Conservation (phyloP, 2,888 invertebrate species). For the Xestia xanthographa region DNA sequence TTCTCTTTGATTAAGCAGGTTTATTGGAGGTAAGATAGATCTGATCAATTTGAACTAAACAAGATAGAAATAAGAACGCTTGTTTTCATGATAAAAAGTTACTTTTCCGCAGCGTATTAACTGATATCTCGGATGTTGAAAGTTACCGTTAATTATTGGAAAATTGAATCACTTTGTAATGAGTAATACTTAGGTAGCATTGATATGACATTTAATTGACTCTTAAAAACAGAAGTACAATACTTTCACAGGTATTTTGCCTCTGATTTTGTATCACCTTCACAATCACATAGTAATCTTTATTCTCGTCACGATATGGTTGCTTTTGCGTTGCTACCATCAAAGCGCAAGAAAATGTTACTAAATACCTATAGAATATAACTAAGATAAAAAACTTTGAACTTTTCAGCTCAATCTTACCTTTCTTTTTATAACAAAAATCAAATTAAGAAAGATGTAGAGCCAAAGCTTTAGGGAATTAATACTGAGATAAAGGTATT, state of each 20-base stretch:
- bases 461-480: conserved; percentile 12
- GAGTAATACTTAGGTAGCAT: no score
- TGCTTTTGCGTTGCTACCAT: no score
- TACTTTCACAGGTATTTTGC: no score
- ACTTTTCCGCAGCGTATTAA: not conserved
- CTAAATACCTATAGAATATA: not conserved
- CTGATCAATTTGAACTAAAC: no score
- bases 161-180: no score
- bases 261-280: not conserved
- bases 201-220: no score
- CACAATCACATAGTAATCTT: no score
- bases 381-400: not conserved
- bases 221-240: no score
- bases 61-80: not conserved
- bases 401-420: conserved; percentile 22
- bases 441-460: conserved; percentile 36
- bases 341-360: not conserved
- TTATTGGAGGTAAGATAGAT: not conserved
- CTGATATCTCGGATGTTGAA: not conserved
- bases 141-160: no score
- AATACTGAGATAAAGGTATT: conserved; percentile 25
- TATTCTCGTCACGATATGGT: no score
- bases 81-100: not conserved
- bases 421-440: conserved; percentile 29
- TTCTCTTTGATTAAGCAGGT: not conserved